A percentile compares a stretch with the other conserved stretches of the same genome.
Evolutionary conservation across 1,140 invertebrate genomes (phyloP).

Genomic region (Drosophila punjabiensis): DNA sequence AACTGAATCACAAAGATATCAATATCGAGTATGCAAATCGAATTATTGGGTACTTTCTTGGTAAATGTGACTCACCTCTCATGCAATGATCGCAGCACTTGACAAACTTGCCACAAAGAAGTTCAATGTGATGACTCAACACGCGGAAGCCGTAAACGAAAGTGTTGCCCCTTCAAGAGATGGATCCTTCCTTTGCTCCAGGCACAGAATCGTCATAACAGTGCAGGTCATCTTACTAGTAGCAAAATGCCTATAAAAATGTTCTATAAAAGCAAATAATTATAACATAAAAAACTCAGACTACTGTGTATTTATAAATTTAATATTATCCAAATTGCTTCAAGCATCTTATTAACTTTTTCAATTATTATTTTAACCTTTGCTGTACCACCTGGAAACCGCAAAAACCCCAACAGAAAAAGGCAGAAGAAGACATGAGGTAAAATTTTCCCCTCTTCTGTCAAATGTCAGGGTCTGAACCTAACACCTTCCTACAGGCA

Average conservation of each 20-base stretch:
- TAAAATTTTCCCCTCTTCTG: constrained; percentile 10
- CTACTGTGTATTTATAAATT: background rate
- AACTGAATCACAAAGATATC: constrained; percentile 19
- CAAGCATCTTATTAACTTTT: too few species aligned
- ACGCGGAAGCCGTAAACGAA: constrained; percentile 8
- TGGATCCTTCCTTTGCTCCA: background rate
- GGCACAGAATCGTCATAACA: background rate
- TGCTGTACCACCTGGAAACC: constrained; percentile 10
- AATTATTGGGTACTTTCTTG: constrained; percentile 1
- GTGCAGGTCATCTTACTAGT: background rate
- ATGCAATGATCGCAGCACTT: constrained; percentile 13
- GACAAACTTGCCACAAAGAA: constrained; percentile 6
- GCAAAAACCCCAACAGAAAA: constrained; percentile 24
- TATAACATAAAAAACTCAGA: background rate
- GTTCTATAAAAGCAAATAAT: background rate
- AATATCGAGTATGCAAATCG: constrained; percentile 10
- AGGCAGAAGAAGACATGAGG: constrained; percentile 10
- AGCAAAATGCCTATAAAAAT: background rate
- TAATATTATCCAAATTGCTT: background rate
- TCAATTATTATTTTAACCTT: background rate
- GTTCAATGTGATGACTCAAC: constrained; percentile 17
- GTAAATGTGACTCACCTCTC: constrained; percentile 4
- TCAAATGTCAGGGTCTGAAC: constrained; percentile 50
- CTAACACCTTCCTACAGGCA: constrained; percentile 40
- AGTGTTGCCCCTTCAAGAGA: constrained; percentile 8